Percentiles rank a stretch among this genome's conserved stretches.
These are phyloP conservation scores for Palythoa heliodiscus DNA, from an alignment of 92 coral and sea anemone genomes.

Conservation along the genomic window DNA sequence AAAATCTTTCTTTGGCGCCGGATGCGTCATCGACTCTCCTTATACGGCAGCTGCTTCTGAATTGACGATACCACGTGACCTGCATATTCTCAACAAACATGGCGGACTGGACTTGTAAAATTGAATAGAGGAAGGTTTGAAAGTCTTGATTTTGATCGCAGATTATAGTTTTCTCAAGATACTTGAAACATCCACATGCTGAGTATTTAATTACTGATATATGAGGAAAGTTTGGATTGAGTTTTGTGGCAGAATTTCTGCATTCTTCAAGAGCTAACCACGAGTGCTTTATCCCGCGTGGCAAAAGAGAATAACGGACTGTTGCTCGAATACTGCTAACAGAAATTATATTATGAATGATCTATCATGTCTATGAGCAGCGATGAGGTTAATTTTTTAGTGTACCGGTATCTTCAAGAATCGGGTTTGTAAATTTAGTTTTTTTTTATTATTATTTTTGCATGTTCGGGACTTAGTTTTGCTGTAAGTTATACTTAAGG, in stretches of 20 bases:
- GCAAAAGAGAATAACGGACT: slow-evolving; percentile 4
- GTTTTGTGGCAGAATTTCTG: slow-evolving; percentile 18
- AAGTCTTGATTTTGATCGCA: slow-evolving; percentile 8
- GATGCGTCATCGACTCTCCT: slow-evolving; percentile 26
- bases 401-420: slow-evolving; percentile 98
- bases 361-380: slow-evolving; percentile 95
- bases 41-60: slow-evolving; percentile 42
- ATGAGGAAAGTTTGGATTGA: slow-evolving; percentile 11
- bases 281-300: slow-evolving; percentile 63
- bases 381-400: slow-evolving; percentile 98
- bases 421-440: slow-evolving; percentile 72
- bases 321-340: slow-evolving; percentile 32
- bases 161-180: slow-evolving; percentile 1
- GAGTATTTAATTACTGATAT: background rate
- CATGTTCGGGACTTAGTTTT: no score
- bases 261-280: slow-evolving; percentile 31
- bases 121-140: slow-evolving; percentile 17
- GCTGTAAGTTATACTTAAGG: no score
- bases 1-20: background rate
- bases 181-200: background rate
- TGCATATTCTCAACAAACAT: slow-evolving; percentile 75
- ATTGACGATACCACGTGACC: slow-evolving; percentile 71
- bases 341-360: slow-evolving; percentile 61
- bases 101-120: slow-evolving; percentile 69
- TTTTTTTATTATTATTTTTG: slow-evolving; percentile 2